Percentiles rank a stretch among this genome's conserved stretches.
Conservation (phyloP, 1,140 invertebrate genomes). For the Rhizoglyphus robini region DNA sequence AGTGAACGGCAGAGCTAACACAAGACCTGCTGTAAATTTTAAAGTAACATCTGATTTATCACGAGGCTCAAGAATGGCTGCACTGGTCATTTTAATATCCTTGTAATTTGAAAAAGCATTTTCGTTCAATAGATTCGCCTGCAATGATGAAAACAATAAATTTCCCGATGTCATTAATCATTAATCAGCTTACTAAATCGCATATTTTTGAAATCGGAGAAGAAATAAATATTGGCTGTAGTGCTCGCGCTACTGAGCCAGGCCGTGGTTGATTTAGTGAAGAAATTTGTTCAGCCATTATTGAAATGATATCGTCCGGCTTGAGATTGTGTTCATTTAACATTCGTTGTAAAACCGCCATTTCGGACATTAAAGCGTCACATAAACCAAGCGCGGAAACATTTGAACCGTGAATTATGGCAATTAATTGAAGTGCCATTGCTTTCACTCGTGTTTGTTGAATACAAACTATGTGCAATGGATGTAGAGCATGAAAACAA, state of each 20-base stretch:
- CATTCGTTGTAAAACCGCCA: slow-evolving; percentile 38
- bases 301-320: slow-evolving; percentile 60
- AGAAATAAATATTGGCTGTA: slow-evolving; percentile 57
- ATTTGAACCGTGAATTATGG: slow-evolving; percentile 49
- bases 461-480: slow-evolving; percentile 56
- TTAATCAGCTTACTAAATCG: slow-evolving; percentile 42
- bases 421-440: slow-evolving; percentile 63
- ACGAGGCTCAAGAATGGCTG: slow-evolving; percentile 66
- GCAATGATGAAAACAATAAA: background rate
- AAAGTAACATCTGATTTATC: slow-evolving; percentile 64
- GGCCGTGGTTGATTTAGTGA: slow-evolving; percentile 68
- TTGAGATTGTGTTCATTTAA: slow-evolving; percentile 39
- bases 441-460: slow-evolving; percentile 69
- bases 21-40: slow-evolving; percentile 84
- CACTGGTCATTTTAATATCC: slow-evolving; percentile 42
- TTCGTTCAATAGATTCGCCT: slow-evolving; percentile 13
- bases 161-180: background rate
- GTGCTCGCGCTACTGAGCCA: slow-evolving; percentile 55
- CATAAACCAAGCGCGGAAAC: slow-evolving; percentile 46
- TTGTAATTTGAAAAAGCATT: slow-evolving; percentile 21
- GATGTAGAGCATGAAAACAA: slow-evolving; percentile 61
- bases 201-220: slow-evolving; percentile 31
- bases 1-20: slow-evolving; percentile 68
- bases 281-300: slow-evolving; percentile 59
- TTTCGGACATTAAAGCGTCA: slow-evolving; percentile 47